Evolutionary conservation across 2,797 vertebrate genomes (phyloP).

Genomic region (Antrozous pallidus): DNA sequence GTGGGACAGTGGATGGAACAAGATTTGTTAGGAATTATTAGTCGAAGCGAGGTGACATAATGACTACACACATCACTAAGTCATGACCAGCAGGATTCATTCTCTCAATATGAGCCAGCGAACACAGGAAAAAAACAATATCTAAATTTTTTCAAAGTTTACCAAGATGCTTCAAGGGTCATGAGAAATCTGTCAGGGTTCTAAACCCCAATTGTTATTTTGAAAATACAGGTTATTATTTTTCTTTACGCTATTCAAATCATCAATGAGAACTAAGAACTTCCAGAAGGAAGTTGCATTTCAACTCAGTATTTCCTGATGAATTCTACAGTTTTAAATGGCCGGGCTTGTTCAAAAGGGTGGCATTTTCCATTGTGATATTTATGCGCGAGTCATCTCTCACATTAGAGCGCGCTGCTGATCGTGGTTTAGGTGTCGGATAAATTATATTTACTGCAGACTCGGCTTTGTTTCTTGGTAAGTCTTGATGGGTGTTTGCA

Average conservation of each 20-base stretch:
- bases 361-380: conserved; percentile 42
- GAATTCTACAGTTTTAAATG: conserved; percentile 23
- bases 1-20: not conserved
- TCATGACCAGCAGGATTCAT: not conserved
- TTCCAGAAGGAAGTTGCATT: conserved; percentile 4
- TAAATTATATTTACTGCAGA: not conserved
- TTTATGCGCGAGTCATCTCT: conserved; percentile 9
- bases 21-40: not conserved
- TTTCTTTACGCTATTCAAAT: conserved; percentile 20
- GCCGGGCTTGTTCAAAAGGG: conserved; percentile 28
- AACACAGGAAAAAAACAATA: not conserved
- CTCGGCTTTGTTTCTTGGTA: conserved; percentile 16
- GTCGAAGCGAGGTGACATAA: not conserved
- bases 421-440: not conserved
- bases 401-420: not conserved
- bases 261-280: not conserved
- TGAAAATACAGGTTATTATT: not conserved
- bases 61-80: not conserved
- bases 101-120: not conserved
- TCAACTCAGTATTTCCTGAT: conserved; percentile 16
- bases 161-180: not conserved
- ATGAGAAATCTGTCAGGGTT: conserved; percentile 9
- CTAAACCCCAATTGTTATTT: not conserved
- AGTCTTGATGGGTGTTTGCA: not conserved
- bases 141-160: conserved; percentile 28